These are phyloP conservation scores for Anoncus sp. DNA, from an alignment of 2,888 invertebrate genomes.

Conservation along the genomic window DNA sequence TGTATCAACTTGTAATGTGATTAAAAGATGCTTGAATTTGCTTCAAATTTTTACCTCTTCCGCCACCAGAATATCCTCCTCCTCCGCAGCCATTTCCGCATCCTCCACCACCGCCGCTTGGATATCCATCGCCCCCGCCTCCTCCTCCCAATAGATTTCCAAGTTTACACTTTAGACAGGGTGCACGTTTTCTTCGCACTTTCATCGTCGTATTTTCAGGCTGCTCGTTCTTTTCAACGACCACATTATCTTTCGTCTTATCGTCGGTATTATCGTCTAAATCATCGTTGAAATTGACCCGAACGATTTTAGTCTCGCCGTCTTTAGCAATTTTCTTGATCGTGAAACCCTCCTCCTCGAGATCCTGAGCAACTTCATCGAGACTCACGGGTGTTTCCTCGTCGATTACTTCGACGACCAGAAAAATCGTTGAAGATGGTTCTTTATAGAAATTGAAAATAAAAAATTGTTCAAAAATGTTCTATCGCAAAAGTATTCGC, in stretches of 20 bases:
- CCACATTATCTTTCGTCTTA: slow-evolving; percentile 37
- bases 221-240: slow-evolving; percentile 16
- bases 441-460: slow-evolving; percentile 63
- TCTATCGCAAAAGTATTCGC: neutral
- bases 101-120: slow-evolving; percentile 60
- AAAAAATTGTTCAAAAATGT: slow-evolving; percentile 6
- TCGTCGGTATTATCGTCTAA: slow-evolving; percentile 56
- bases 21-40: no score
- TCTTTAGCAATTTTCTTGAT: slow-evolving; percentile 73
- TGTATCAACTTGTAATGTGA: neutral
- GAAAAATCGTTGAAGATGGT: slow-evolving; percentile 76
- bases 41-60: slow-evolving; percentile 22
- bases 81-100: slow-evolving; percentile 50
- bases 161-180: slow-evolving; percentile 73
- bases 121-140: no score
- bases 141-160: slow-evolving; percentile 58
- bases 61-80: slow-evolving; percentile 44
- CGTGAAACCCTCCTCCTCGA: slow-evolving; percentile 75
- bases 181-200: slow-evolving; percentile 74
- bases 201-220: slow-evolving; percentile 63
- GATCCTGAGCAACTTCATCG: slow-evolving; percentile 77
- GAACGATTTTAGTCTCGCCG: slow-evolving; percentile 73
- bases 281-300: slow-evolving; percentile 70
- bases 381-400: slow-evolving; percentile 72
- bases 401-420: slow-evolving; percentile 77